phyloP scores from a whole-genome alignment of 1,140 invertebrate genomes.

The Pemphigus obesinymphae region DNA sequence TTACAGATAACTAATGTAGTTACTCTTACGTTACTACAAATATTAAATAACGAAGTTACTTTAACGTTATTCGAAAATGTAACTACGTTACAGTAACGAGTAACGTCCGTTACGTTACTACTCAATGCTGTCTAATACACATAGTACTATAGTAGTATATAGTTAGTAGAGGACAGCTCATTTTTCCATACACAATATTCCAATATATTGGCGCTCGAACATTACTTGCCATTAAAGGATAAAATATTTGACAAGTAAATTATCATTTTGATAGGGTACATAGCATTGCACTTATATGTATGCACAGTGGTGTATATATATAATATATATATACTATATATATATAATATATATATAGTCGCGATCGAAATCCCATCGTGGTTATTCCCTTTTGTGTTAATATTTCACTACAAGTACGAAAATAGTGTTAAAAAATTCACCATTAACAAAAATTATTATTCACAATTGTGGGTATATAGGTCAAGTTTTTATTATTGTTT shows the following conservation, averaged over 20 bases:
- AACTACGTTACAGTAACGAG: no score
- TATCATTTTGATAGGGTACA: slow-evolving; percentile 29
- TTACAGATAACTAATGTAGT: no score
- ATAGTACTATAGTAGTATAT: no score
- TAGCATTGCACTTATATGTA: slow-evolving; percentile 12
- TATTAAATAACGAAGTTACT: no score
- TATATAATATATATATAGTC: background rate
- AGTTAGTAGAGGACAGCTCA: background rate
- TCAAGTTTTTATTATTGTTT: no score
- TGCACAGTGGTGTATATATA: background rate
- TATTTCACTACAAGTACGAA: background rate
- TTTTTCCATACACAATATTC: background rate
- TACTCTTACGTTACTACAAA: no score
- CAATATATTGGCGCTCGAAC: background rate
- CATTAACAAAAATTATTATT: background rate
- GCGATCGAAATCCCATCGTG: slow-evolving; percentile 6
- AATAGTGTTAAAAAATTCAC: background rate
- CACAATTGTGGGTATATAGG: no score
- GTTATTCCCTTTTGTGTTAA: slow-evolving; percentile 14
- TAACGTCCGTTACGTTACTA: no score
- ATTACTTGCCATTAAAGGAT: background rate
- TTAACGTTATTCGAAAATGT: no score
- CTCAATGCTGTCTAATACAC: no score
- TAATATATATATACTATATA: background rate
- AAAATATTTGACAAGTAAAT: slow-evolving; percentile 25